phyloP scores from a whole-genome alignment of 2,888 invertebrate genomes.

The Trichogramma dendrolimi region DNA sequence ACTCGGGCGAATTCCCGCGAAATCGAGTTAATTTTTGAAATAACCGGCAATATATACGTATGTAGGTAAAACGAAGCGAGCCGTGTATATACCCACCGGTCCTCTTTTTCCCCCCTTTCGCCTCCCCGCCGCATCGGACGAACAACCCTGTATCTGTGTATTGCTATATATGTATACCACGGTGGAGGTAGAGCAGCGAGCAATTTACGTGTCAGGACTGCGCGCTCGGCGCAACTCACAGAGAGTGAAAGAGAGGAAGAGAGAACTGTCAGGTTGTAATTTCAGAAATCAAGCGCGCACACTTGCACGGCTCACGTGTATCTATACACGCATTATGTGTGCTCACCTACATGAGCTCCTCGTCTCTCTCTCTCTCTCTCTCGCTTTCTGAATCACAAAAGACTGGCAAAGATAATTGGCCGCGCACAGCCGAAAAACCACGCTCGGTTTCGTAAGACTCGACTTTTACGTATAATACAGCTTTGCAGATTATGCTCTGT shows the following conservation, averaged over 20 bases:
- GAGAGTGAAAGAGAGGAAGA: too few species aligned
- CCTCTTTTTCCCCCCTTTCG: background rate
- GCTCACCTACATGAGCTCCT: background rate
- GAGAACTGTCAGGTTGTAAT: conserved; percentile 45
- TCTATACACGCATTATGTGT: conserved; percentile 19
- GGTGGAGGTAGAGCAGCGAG: conserved; percentile 23
- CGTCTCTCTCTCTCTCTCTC: conserved; percentile 9
- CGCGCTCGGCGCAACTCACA: too few species aligned
- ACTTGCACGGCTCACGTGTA: conserved; percentile 26
- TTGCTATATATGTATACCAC: background rate
- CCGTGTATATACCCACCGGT: background rate
- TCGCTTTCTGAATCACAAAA: background rate
- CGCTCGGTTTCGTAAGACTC: too few species aligned
- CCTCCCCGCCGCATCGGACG: background rate
- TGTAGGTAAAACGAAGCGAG: background rate
- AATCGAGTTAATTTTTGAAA: background rate
- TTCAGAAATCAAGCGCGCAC: conserved; percentile 42
- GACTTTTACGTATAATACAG: too few species aligned
- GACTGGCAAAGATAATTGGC: too few species aligned
- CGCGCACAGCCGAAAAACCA: too few species aligned
- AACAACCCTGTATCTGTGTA: background rate
- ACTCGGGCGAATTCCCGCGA: background rate
- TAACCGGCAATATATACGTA: background rate
- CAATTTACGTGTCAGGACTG: conserved; percentile 47
- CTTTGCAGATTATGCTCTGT: too few species aligned